Evolutionary conservation across 2,797 vertebrate genomes (phyloP).

Genomic region (Syngnathus acus): DNA sequence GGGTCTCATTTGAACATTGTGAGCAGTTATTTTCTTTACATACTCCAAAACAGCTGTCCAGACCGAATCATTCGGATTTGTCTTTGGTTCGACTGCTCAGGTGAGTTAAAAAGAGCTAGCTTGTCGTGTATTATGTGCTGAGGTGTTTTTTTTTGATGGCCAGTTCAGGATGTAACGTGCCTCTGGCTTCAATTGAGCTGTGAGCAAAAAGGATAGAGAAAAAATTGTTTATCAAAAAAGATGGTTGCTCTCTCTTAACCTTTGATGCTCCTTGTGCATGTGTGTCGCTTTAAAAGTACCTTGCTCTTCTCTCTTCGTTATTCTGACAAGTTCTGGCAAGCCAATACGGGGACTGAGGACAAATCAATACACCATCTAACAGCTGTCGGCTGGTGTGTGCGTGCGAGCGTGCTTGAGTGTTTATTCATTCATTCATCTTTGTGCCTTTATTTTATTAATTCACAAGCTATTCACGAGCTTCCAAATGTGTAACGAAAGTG

Average conservation of each 20-base stretch:
- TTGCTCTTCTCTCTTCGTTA: constrained; percentile 43
- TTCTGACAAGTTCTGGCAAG: constrained; percentile 55
- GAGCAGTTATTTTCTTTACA: no score
- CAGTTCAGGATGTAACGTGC: neutral
- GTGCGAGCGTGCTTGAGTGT: constrained; percentile 7
- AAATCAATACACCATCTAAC: constrained; percentile 63
- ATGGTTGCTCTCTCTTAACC: neutral
- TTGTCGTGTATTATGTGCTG: no score
- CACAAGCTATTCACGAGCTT: neutral
- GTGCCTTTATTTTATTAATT: constrained; percentile 17
- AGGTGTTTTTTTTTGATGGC: no score
- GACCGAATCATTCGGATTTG: no score
- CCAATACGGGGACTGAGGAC: constrained; percentile 39
- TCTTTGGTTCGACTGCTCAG: no score
- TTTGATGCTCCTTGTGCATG: neutral
- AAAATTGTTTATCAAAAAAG: neutral
- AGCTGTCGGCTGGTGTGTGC: constrained; percentile 48
- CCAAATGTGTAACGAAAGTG: neutral
- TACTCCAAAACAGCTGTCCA: neutral
- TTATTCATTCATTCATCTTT: constrained; percentile 2
- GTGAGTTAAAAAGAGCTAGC: no score
- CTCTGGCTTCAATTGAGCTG: neutral
- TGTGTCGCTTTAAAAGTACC: constrained; percentile 16
- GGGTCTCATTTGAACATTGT: constrained; percentile 30
- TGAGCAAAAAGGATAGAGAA: neutral